Evolutionary conservation across 2,797 vertebrate genomes (phyloP), one percentile per base, ranked within the genome.

Genomic region (Dendrocincla fuliginosa): DNA sequence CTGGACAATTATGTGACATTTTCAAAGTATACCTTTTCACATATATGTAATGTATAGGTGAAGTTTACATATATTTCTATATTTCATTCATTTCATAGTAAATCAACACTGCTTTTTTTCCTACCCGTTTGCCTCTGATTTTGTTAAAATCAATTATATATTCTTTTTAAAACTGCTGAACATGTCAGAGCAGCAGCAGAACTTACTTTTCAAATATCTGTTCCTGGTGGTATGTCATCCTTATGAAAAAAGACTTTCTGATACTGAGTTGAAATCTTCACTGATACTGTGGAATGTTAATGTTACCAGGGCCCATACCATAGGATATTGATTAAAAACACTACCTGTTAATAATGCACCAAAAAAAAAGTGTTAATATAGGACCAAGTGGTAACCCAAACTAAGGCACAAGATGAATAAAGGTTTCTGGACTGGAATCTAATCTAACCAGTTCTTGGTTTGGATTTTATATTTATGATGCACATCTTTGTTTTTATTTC

Each of bases 261-360:
- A 25, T 20, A 35, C 5, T 12, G 44, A 78, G 13, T 12, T 55
- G 24, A 88, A 74, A 17, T 39, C 25, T 46, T 41, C n/a, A 30
- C 42, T 63, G 22, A 6, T 18, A 2, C 10, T 49, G 7, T 33
- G 18, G 32, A 41, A 17, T 15, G 10, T 65, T 64, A 47, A 37
- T 12, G 28, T 11, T 57, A 15, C 27, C 23, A 30, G 6, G 14
- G 3, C 1, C 13, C 17, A 13, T 16, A 7, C 1, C 4, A 8
- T 6, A 4, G 14, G 13, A 53, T 2, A n/a, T 12, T 42, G 3
- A 24, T 87, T 74, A 73, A 89, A 65, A 17, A 32, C 16, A 61
- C 8, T 9, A 44, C 37, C 11, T 33, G 18, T 37, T 32, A 68
- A 28, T 27, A 37, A 39, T 12, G 6, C 6, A 56, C 5, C 10